Evolutionary conservation across 2,797 vertebrate species (phyloP), one percentile per base, ranked within the genome.

Genomic region (Oreonectes daqikongensis): DNA sequence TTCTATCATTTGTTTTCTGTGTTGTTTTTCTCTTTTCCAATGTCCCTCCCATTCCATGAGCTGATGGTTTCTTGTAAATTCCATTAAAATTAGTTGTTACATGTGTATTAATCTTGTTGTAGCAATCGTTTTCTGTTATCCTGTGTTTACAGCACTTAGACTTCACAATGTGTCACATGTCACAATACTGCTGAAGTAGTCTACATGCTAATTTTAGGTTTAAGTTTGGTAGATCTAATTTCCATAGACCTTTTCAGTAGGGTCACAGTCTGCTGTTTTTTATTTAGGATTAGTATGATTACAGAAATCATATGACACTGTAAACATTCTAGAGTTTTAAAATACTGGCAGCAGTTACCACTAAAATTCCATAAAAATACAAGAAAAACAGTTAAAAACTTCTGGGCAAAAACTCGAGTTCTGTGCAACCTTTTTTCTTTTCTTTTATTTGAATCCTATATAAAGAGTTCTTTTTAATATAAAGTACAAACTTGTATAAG

Each of bases 11-110:
- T 72, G 86, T 81, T 85, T 92, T 67, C 87, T 85, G 74, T 57
- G 81, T 66, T 93, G 92, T 63, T 93, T 94, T 30, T 94, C 93
- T 82, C 63, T 86, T 74, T 88, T 89, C 92, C 93, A 93, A 57
- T 77, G 82, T 46, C 92, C 92, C 78, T 93, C 91, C 91, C 92
- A 93, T 79, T 90, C 92, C 80, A 75, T 71, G 10, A 91, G 90
- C 48, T 92, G 73, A 65, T 81, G 53, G 1, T 0, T 75, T 12
- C 76, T 70, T 1, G 80, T 84, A 8, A 89, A 82, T 74, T 89
- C 92, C 91, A 93, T 92, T 50, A 26, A 52, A 38, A 64, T 30
- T 1, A 22, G 24, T 17, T 18, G 12, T 64, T 12, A 48, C 14
- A 32, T 18, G 5, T 9, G 14, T 7, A 22, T 38, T 48, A 8